A percentile compares a stretch with the other conserved stretches of the same genome.
phyloP scores from a whole-genome alignment of 2,888 invertebrate genomes.

The Agrochola macilenta region DNA sequence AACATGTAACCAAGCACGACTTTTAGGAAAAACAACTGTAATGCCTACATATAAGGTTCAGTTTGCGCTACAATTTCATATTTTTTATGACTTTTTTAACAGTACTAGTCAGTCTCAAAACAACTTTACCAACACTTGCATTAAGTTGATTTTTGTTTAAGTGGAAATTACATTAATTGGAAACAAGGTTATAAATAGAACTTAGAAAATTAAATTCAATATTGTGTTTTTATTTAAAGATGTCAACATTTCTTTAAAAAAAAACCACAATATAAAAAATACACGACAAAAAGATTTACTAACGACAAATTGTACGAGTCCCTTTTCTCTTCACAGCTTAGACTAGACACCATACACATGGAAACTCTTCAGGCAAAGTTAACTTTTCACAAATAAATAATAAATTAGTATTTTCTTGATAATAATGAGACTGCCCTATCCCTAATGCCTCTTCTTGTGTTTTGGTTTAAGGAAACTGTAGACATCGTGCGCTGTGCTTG shows the following conservation, averaged over 20 bases:
- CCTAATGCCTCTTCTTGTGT: conserved; percentile 67
- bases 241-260: too few relatives aligned
- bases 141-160: too few relatives aligned
- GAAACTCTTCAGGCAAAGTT: not conserved
- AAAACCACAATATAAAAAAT: too few relatives aligned
- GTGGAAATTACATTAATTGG: too few relatives aligned
- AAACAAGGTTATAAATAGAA: too few relatives aligned
- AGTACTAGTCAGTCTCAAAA: too few relatives aligned
- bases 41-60: too few relatives aligned
- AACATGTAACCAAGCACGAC: too few relatives aligned
- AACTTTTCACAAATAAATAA: not conserved
- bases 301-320: not conserved
- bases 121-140: too few relatives aligned
- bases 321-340: not conserved
- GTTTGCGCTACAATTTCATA: too few relatives aligned
- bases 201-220: not conserved
- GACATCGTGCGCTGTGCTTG: conserved; percentile 78
- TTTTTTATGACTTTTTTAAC: too few relatives aligned
- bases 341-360: conserved; percentile 3
- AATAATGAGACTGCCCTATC: not conserved
- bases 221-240: not conserved
- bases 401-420: not conserved
- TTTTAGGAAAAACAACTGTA: too few relatives aligned
- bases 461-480: conserved; percentile 68
- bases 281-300: not conserved